These are phyloP conservation scores for Eupithecia centaureata DNA, from an alignment of 2,888 invertebrate species.

Conservation along the genomic window DNA sequence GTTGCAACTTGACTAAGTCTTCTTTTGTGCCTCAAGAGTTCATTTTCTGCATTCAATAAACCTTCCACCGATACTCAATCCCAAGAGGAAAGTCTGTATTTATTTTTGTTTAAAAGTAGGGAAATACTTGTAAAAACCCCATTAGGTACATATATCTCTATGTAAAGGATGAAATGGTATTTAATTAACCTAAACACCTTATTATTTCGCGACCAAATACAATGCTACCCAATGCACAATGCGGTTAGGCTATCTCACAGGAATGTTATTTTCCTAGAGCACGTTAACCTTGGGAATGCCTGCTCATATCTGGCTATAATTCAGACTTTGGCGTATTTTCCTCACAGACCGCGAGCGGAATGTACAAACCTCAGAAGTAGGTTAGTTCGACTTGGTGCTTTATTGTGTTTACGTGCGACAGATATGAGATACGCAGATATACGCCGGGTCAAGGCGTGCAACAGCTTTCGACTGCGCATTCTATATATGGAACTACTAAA, in stretches of 20 bases:
- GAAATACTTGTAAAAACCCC: constrained; percentile 1
- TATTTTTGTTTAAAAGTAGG: neutral
- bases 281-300: constrained; percentile 53
- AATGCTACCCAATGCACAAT: constrained; percentile 37
- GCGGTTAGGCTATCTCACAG: constrained; percentile 48
- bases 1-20: constrained; percentile 18
- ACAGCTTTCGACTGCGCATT: constrained; percentile 75
- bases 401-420: constrained; percentile 82
- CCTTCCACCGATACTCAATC: neutral
- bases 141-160: neutral
- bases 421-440: constrained; percentile 78
- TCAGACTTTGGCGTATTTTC: constrained; percentile 58
- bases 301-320: constrained; percentile 51
- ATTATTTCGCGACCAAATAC: constrained; percentile 39
- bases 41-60: neutral
- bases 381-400: constrained; percentile 76
- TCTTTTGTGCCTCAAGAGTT: neutral
- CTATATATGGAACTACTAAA: constrained; percentile 68
- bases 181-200: constrained; percentile 1
- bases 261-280: constrained; percentile 50
- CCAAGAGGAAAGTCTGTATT: neutral
- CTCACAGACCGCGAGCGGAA: constrained; percentile 63
- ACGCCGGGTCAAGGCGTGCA: constrained; percentile 77
- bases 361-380: constrained; percentile 75
- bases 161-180: neutral